Conservation (phyloP, 2,113 vertebrate species). For the human region GRCh38 chr1:44024501-44025000, state of each 20-base stretch:
- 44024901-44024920: background rate
- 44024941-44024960: background rate
- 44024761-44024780: background rate
- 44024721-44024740: background rate
- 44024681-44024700: constrained; percentile 59
- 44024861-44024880: background rate
- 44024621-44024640: constrained; percentile 71
- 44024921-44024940: background rate
- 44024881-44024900: background rate
- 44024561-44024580: constrained; percentile 60
- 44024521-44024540: background rate
- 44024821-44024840: background rate
- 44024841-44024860: background rate
- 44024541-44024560: constrained; percentile 53
- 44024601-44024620: constrained; percentile 75
- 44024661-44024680: constrained; percentile 56
- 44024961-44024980: background rate
- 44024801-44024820: background rate
- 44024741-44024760: background rate
- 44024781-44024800: background rate
- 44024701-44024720: background rate
- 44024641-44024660: constrained; percentile 67
- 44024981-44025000: background rate
- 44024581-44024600: constrained; percentile 75
- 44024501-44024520: background rate